Conservation (phyloP, 2,888 invertebrate species). For the Ichneumon xanthorius region DNA sequence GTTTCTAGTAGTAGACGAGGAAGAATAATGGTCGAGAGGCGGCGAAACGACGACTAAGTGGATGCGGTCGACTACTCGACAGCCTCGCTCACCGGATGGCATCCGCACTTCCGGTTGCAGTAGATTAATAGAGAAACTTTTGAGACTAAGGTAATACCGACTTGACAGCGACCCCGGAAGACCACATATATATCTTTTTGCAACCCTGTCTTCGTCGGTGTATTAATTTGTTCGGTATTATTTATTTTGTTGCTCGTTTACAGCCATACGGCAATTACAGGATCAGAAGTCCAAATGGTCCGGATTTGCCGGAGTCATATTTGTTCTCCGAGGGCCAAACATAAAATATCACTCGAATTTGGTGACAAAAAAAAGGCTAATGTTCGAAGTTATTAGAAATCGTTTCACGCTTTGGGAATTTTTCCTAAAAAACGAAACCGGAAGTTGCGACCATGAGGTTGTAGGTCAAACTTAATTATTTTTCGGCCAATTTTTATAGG, state of each 20-base stretch:
- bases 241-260: background rate
- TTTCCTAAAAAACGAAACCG: background rate
- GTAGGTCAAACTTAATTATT: too few relatives aligned
- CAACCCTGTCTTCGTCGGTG: background rate
- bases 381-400: constrained; percentile 75
- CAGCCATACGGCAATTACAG: background rate
- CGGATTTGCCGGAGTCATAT: too few relatives aligned
- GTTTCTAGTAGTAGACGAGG: constrained; percentile 23
- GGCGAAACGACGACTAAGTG: constrained; percentile 21
- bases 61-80: constrained; percentile 32
- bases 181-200: background rate
- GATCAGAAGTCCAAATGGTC: background rate
- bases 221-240: background rate
- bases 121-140: background rate
- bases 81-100: background rate
- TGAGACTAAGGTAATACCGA: background rate
- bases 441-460: background rate
- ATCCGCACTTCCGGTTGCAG: constrained; percentile 27
- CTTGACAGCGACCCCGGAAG: background rate
- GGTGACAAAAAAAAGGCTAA: constrained; percentile 82
- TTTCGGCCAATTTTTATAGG: background rate
- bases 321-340: background rate
- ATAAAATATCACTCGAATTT: background rate
- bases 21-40: constrained; percentile 36
- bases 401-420: too few relatives aligned